phyloP scores from a whole-genome alignment of 2,888 invertebrate species.

The Melieria picta region DNA sequence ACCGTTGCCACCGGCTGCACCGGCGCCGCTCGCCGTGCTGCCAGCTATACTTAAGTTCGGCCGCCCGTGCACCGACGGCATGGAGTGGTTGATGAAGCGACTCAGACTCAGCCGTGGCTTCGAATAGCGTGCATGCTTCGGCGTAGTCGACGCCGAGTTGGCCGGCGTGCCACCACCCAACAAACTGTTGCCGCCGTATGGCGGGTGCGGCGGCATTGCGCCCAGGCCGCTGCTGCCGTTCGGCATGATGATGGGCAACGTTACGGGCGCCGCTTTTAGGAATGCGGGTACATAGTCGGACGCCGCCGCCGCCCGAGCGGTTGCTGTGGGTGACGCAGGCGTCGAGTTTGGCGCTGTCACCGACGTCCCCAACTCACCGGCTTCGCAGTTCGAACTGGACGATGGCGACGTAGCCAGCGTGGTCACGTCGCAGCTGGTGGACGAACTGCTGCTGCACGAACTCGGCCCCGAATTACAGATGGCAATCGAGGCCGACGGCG shows the following conservation, averaged over 20 bases:
- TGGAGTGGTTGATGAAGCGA: conserved; percentile 63
- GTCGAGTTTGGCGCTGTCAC: conserved; percentile 35
- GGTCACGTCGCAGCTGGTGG: conserved; percentile 50
- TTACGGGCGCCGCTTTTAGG: conserved; percentile 54
- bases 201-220: conserved; percentile 42
- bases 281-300: conserved; percentile 55
- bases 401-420: conserved; percentile 39
- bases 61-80: conserved; percentile 66
- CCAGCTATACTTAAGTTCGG: conserved; percentile 56
- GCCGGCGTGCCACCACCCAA: conserved; percentile 43
- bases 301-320: conserved; percentile 32
- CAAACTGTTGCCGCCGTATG: conserved; percentile 7
- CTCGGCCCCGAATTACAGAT: conserved; percentile 45
- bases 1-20: conserved; percentile 42
- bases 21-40: conserved; percentile 35
- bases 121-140: conserved; percentile 62
- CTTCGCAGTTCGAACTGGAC: conserved; percentile 15
- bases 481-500: conserved; percentile 39
- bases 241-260: conserved; percentile 59
- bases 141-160: conserved; percentile 62
- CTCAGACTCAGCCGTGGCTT: conserved; percentile 65
- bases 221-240: conserved; percentile 52
- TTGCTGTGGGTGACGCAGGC: conserved; percentile 46
- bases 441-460: conserved; percentile 45
- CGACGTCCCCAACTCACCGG: conserved; percentile 32